Base-by-base conservation (phyloP, 2,888 invertebrate species). In the Drosophila subsilvestris region DNA sequence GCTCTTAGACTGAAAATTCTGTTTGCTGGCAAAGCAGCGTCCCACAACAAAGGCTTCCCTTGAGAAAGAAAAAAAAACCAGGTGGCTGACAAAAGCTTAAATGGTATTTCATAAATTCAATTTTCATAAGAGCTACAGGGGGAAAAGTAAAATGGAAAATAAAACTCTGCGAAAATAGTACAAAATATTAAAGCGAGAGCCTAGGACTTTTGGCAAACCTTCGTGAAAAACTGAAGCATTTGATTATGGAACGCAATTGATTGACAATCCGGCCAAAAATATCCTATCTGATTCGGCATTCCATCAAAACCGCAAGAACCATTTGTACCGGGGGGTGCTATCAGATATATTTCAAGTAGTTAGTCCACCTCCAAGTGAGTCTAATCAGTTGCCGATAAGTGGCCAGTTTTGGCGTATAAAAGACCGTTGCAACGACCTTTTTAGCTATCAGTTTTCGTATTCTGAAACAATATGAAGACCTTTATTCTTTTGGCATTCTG, bases 1-100 rank as follows among this genome's bases (percentile, higher is more conserved):
- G 67, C 78, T 80, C 74, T 80, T 71, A 78, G 77, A 71, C 76
- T 37, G 43, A 55, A n/a, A 37, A 37, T n/a, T 37, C n/a, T 14
- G n/a, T 37, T 37, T n/a, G 43, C 65, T 47, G 37, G 54, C 58
- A 65, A 51, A 47, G n/a, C 45, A 22, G 12, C 27, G 17, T 22
- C 51, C 27, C 29, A 72, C 69, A 58, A 67, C 68, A 74, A 79
- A 70, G 78, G 63, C 51, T 32, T 54, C 14, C 9, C 8, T 20
- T 12, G 9, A 27, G 27, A 25, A 32, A 51, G 32, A 1, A 20
- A 14, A 43, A 20, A 14, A 37, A 18, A 51, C 14, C 45, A 53
- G 32, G 55, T 51, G 49, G 67, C 44, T 32, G 17, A 22, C 29
- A 17, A 37, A 37, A 43, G 48, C 20, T 42, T 29, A 61, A 68